Conservation (phyloP, 1,140 invertebrate species). For the Notospermus geniculatus region DNA sequence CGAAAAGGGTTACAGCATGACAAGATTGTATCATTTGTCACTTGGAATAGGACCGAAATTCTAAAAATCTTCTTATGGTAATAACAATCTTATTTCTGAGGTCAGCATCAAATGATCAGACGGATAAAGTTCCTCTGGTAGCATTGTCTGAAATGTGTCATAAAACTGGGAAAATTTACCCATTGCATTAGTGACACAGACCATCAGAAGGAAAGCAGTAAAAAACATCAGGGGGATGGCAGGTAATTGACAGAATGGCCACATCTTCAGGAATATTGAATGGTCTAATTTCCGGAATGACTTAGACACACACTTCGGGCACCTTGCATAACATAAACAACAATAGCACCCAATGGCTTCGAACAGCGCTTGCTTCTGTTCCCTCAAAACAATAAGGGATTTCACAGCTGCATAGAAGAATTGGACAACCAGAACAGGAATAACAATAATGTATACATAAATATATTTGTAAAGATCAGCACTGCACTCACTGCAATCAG, state of each 20-base stretch:
- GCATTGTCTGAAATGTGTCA: slow-evolving; percentile 23
- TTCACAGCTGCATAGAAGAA: slow-evolving; percentile 27
- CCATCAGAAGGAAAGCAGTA: slow-evolving; percentile 14
- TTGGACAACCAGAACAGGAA: slow-evolving; percentile 24
- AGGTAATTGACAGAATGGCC: slow-evolving; percentile 30
- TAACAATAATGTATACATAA: slow-evolving; percentile 17
- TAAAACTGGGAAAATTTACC: slow-evolving; percentile 23
- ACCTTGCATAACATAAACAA: slow-evolving; percentile 34
- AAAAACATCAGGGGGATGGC: slow-evolving; percentile 29
- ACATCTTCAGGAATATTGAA: slow-evolving; percentile 18
- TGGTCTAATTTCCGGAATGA: slow-evolving; percentile 15
- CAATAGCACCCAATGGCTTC: slow-evolving; percentile 32
- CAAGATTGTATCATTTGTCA: too few relatives aligned
- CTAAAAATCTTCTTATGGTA: too few relatives aligned
- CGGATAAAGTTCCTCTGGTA: slow-evolving; percentile 40
- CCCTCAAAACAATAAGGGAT: slow-evolving; percentile 28
- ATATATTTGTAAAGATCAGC: slow-evolving; percentile 16
- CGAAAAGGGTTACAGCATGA: too few relatives aligned
- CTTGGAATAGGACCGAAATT: too few relatives aligned
- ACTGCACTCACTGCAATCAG: slow-evolving; percentile 36
- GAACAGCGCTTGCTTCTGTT: slow-evolving; percentile 23
- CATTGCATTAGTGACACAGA: slow-evolving; percentile 7
- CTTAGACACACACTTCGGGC: slow-evolving; percentile 16
- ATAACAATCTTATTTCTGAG: slow-evolving; percentile 12
- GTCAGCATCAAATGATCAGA: slow-evolving; percentile 42